phyloP scores from a whole-genome alignment of 2,797 vertebrate species.

The Pangasius sanitwongsei region DNA sequence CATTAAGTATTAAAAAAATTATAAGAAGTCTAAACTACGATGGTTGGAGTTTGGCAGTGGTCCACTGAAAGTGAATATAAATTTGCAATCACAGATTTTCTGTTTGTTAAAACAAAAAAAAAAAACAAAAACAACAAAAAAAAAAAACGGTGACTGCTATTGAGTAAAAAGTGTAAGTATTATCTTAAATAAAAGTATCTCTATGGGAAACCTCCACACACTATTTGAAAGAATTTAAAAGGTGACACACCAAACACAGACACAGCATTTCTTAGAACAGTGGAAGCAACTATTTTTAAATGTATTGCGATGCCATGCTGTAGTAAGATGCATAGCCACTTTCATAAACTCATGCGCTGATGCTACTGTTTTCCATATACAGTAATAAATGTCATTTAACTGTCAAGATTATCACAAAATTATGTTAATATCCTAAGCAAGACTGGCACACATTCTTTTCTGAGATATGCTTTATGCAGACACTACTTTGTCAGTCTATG shows the following conservation, averaged over 20 bases:
- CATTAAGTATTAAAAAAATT: conserved; percentile 54
- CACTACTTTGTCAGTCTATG: conserved; percentile 36
- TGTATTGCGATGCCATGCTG: conserved; percentile 13
- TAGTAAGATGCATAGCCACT: conserved; percentile 3
- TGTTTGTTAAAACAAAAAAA: conserved; percentile 72
- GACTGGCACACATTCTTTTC: conserved; percentile 34
- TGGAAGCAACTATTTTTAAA: conserved; percentile 12
- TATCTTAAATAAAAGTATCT: conserved; percentile 80
- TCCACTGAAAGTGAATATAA: conserved; percentile 62
- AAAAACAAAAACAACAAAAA: conserved; percentile 63
- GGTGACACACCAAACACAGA: conserved; percentile 15
- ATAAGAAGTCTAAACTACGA: conserved; percentile 48
- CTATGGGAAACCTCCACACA: conserved; percentile 48
- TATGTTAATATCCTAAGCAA: conserved; percentile 45
- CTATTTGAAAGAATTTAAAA: conserved; percentile 39
- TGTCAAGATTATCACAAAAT: conserved; percentile 43
- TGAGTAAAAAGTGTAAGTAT: conserved; percentile 80
- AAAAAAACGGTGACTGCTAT: conserved; percentile 72
- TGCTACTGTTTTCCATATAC: conserved; percentile 26
- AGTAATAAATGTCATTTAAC: conserved; percentile 47
- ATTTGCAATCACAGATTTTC: conserved; percentile 64
- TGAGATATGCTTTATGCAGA: conserved; percentile 30
- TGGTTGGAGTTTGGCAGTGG: conserved; percentile 64
- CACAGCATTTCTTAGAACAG: not conserved
- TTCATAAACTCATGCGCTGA: conserved; percentile 29